These are phyloP conservation scores for Raja brachyura DNA, from an alignment of 2,113 vertebrate genomes.

Conservation along the genomic window DNA sequence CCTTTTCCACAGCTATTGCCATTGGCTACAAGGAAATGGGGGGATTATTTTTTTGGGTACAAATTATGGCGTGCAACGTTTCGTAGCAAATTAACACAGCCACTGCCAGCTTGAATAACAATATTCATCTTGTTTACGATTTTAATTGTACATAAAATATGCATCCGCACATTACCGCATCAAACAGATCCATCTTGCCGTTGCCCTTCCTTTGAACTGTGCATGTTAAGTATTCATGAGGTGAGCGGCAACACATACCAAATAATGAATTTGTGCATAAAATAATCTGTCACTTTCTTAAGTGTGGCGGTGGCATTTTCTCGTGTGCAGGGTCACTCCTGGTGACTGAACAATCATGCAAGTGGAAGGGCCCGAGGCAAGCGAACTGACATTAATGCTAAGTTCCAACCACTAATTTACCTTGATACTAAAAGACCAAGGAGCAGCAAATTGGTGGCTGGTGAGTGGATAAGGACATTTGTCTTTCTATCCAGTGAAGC, in stretches of 20 bases:
- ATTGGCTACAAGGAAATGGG: background rate
- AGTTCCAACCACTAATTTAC: background rate
- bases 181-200: background rate
- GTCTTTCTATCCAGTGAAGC: background rate
- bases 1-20: background rate
- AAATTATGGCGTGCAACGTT: background rate
- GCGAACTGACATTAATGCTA: background rate
- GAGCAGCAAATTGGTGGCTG: background rate
- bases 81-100: too few species aligned
- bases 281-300: background rate
- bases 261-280: too few species aligned
- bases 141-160: slow-evolving; percentile 31
- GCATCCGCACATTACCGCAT: background rate
- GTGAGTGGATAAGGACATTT: background rate
- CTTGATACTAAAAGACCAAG: background rate
- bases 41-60: background rate
- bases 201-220: slow-evolving; percentile 24
- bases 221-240: slow-evolving; percentile 13
- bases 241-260: background rate
- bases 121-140: background rate
- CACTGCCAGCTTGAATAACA: background rate
- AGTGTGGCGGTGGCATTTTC: background rate
- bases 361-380: background rate
- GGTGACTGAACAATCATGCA: background rate
- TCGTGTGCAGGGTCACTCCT: background rate